Evolutionary conservation across 2,797 vertebrate species (phyloP), one percentile per base, ranked within the genome.

Genomic region (Alcedo quadribrachys): DNA sequence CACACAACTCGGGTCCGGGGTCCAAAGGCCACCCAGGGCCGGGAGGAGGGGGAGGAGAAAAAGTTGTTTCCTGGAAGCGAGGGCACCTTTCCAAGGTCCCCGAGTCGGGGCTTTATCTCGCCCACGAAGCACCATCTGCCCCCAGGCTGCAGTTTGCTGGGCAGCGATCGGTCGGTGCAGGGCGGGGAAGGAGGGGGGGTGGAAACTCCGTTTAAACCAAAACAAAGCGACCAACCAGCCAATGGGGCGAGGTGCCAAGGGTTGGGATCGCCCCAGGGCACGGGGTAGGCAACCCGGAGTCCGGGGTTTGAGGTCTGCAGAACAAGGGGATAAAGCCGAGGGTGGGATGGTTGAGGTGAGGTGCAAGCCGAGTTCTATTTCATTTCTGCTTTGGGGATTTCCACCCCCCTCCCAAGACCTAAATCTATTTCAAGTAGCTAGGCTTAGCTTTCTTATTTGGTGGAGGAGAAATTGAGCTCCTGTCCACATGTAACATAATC

Each of bases 91-190:
- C 94, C 84, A 51, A 68, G 82, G 65, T 87, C 33, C 87, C 70
- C 35, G 14, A 24, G 62, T 37, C 19, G 14, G 53, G 68, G 45
- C 78, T 81, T 71, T 87, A 92, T 87, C 95, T 92, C 3, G 14
- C 46, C 88, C 95, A 66, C 94, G 77, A 85, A 84, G 85, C 84
- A 87, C 81, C 82, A 22, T 57, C 95, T 90, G 40, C 90, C 80
- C 11, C 82, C 58, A 70, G 53, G 3, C 66, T 35, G 95, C 93
- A 66, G 19, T 80, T 67, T 27, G 54, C 2, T 21, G 32, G 42
- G 24, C 61, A 7, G 30, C 8, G 70, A 96, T 75, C 92, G 96
- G 97, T 28, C 7, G 20, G 30, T 18, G 1, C 0, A 6, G 28
- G 27, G 4, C 37, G 37, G 37, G 14, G 37, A 40, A 40, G 37